Base-by-base conservation (phyloP, 2,113 vertebrate genomes). In the Lasiurus borealis region DNA sequence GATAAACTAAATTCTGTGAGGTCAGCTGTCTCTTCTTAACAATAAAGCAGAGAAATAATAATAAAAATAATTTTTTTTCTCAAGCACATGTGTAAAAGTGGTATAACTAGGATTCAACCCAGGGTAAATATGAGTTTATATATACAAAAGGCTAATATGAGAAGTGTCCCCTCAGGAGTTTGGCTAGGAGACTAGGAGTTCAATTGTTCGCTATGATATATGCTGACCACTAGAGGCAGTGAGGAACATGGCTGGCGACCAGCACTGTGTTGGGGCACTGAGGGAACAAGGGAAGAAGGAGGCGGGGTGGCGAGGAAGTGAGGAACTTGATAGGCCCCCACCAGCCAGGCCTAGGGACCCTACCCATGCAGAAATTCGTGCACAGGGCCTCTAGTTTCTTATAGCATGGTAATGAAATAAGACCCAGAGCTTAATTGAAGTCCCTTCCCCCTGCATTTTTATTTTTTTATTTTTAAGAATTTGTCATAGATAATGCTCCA, bases 381-480 rank as follows among this genome's bases (percentile, higher is more conserved):
- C 9, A 12, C 59, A 1, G 25, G 59, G 59, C 5, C 19, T 82
- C 0, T 81, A 66, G 59, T 73, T 85, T 78, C 15, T 18, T 34
- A 7, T 16, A 48, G 82, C 52, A 46, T 44, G 23, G 3, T 14
- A 88, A 69, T 73, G 46, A 78, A 86, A 64, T 57, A 69, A 27
- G 0, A 50, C 50, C 6, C 2, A 81, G n/a, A 71, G 19, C 29
- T 44, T 44, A 15, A 19, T 36, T 68, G 14, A 66, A 62, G 8
- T 15, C 1, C 0, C 0, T 0, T 0, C 0, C 3, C 1, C 2
- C 23, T 14, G 31, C 9, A 40, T 64, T 25, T 85, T 44, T n/a
- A 40, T 48, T 19, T 75, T 36, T 54, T 54, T 19, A 21, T 68
- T 46, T 27, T 8, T 8, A 73, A 72, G 16, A 40, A 84, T 68